Evolutionary conservation across 2,888 invertebrate genomes (phyloP).

Genomic region (Mechanitis mazaeus): DNA sequence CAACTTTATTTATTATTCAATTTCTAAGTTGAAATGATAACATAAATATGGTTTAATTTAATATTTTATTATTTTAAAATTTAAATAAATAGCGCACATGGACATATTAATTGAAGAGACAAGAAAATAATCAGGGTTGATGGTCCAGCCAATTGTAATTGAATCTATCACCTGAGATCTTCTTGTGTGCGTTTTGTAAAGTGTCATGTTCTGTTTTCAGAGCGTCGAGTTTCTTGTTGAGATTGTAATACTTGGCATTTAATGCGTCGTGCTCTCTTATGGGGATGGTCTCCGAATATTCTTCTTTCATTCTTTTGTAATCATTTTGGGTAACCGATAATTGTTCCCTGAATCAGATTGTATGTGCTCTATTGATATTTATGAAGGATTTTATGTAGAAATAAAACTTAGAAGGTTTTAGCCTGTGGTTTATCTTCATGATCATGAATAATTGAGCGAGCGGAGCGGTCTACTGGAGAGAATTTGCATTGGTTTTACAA

Average conservation of each 20-base stretch:
- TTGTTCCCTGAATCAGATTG: slow-evolving; percentile 49
- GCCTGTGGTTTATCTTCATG: no score
- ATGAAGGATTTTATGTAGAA: no score
- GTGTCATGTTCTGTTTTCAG: slow-evolving; percentile 41
- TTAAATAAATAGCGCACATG: no score
- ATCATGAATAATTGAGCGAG: no score
- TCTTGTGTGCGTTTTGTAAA: slow-evolving; percentile 45
- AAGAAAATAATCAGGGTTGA: no score
- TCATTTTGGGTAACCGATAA: slow-evolving; percentile 56
- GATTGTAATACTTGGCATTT: slow-evolving; percentile 44
- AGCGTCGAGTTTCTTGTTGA: slow-evolving; percentile 38
- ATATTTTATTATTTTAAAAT: no score
- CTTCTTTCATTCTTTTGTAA: slow-evolving; percentile 56
- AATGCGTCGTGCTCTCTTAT: slow-evolving; percentile 57
- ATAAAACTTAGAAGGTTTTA: no score
- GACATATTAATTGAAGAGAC: no score
- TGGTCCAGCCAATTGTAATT: no score
- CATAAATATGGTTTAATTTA: no score
- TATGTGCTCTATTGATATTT: not conserved
- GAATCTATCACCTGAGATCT: slow-evolving; percentile 40
- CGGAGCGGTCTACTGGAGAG: no score
- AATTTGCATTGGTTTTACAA: no score
- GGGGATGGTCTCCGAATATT: slow-evolving; percentile 66
- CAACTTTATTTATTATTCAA: not conserved
- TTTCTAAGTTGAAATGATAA: not conserved